A percentile compares a stretch with the other conserved stretches of the same genome.
These are phyloP conservation scores for Acleris laterana DNA, from an alignment of 2,888 invertebrate species.

Conservation along the genomic window DNA sequence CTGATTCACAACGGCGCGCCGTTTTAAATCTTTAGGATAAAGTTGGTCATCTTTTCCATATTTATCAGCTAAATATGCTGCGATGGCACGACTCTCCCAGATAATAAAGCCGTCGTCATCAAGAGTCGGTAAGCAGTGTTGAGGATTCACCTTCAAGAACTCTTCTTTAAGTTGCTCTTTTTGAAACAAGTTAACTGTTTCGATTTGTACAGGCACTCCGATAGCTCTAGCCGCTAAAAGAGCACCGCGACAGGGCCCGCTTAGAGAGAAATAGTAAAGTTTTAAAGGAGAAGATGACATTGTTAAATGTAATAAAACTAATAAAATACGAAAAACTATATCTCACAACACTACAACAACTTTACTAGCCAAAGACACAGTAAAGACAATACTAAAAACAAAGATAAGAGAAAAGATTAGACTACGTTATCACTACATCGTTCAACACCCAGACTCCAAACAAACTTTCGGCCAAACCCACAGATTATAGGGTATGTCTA, in stretches of 20 bases:
- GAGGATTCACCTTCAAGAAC: constrained; percentile 86
- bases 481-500: too few relatives aligned
- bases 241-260: constrained; percentile 86
- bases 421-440: too few relatives aligned
- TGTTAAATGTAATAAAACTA: neutral
- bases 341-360: neutral
- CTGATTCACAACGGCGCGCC: constrained; percentile 85
- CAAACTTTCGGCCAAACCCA: too few relatives aligned
- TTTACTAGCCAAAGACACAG: neutral
- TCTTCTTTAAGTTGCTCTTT: constrained; percentile 85
- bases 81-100: constrained; percentile 88
- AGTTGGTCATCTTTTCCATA: constrained; percentile 85
- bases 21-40: constrained; percentile 85
- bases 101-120: constrained; percentile 87
- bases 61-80: constrained; percentile 85
- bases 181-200: constrained; percentile 82
- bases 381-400: neutral
- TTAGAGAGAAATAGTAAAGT: constrained; percentile 86
- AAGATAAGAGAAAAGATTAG: too few relatives aligned
- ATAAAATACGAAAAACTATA: neutral
- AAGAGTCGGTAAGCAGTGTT: constrained; percentile 88
- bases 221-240: constrained; percentile 84
- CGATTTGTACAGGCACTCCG: constrained; percentile 76
- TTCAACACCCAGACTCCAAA: too few relatives aligned
- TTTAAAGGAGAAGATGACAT: constrained; percentile 53